Percentiles rank a stretch among this genome's conserved stretches.
Conservation (phyloP, 2,888 invertebrate genomes). For the Sympetrum striolatum region DNA sequence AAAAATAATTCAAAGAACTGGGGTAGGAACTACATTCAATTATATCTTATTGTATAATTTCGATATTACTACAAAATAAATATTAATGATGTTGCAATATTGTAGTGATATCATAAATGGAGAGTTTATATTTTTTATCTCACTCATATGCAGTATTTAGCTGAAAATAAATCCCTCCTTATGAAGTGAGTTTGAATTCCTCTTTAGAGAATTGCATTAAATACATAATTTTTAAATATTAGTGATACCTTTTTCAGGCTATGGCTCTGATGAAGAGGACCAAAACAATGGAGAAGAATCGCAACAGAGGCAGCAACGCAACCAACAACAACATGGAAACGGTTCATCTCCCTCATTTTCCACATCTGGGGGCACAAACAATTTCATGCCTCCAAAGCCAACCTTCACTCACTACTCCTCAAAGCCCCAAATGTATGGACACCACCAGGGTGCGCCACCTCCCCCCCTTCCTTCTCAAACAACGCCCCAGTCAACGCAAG, state of each 20-base stretch:
- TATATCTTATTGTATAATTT: no score
- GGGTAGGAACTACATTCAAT: no score
- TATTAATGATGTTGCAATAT: no score
- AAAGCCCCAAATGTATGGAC: conserved; percentile 53
- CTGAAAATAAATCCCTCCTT: no score
- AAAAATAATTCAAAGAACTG: no score
- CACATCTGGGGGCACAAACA: not conserved
- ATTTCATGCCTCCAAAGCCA: conserved; percentile 44
- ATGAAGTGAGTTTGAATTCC: no score
- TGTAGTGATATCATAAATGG: no score
- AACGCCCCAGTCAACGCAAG: not conserved
- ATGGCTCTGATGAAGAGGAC: conserved; percentile 45
- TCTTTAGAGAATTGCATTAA: no score
- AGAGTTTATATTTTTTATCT: no score
- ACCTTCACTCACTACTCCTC: conserved; percentile 53
- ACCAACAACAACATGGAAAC: not conserved
- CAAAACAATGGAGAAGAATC: conserved; percentile 22
- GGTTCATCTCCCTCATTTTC: not conserved
- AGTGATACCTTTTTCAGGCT: conserved; percentile 11
- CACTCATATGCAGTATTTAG: no score
- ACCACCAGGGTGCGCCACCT: conserved; percentile 22
- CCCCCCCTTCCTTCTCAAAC: not conserved
- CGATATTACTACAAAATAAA: no score
- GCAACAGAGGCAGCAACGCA: conserved; percentile 2
- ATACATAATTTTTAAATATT: no score